phyloP scores from a whole-genome alignment of 2,888 invertebrate species.

The Heliconius cydno region DNA sequence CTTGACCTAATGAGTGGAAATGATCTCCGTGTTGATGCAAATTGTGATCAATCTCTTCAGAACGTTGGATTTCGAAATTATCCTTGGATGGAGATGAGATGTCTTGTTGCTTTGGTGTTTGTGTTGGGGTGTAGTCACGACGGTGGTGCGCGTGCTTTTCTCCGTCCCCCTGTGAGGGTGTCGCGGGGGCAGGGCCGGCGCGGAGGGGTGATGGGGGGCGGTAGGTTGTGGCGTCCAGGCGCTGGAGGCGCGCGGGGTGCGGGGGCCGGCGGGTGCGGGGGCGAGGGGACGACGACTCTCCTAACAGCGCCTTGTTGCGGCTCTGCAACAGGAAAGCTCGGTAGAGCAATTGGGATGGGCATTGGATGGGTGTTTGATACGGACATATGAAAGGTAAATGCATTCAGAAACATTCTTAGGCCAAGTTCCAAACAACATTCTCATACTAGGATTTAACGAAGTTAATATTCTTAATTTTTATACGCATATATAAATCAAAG shows the following conservation, averaged over 20 bases:
- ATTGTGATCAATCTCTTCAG: slow-evolving; percentile 42
- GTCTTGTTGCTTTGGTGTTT: slow-evolving; percentile 53
- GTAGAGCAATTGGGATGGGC: slow-evolving; percentile 51
- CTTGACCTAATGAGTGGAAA: background rate
- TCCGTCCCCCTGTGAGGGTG: slow-evolving; percentile 50
- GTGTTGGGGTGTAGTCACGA: slow-evolving; percentile 60
- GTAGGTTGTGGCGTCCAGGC: slow-evolving; percentile 73
- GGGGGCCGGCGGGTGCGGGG: slow-evolving; percentile 51
- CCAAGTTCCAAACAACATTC: too few species aligned
- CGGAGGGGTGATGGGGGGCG: slow-evolving; percentile 60
- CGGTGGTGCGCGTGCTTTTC: slow-evolving; percentile 59
- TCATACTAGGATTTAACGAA: background rate
- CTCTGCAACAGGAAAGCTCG: slow-evolving; percentile 80
- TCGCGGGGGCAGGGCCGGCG: slow-evolving; percentile 58
- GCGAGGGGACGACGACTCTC: slow-evolving; percentile 48
- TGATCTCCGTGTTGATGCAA: slow-evolving; percentile 8
- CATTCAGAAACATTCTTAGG: background rate
- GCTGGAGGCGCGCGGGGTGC: slow-evolving; percentile 57
- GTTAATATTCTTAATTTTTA: background rate
- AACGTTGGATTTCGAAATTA: slow-evolving; percentile 32
- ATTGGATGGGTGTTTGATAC: slow-evolving; percentile 41
- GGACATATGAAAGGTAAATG: background rate
- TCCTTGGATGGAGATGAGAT: slow-evolving; percentile 45
- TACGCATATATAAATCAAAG: background rate
- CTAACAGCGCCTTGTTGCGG: slow-evolving; percentile 75